phyloP scores from a whole-genome alignment of 2,113 vertebrate species.

The Harpagus bidentatus region DNA sequence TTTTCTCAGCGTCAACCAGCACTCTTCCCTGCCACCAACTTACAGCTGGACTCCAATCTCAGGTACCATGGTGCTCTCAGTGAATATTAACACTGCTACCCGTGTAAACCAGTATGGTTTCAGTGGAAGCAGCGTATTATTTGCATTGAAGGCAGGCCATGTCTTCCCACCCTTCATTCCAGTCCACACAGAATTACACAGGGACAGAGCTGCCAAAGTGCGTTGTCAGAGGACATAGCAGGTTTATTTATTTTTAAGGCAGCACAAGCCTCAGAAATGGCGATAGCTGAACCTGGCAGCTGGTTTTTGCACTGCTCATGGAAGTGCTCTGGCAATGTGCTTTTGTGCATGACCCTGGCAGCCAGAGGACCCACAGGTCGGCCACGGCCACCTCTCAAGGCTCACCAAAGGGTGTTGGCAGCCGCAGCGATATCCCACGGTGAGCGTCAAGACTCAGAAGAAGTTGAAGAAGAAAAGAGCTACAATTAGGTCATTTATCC shows the following conservation, averaged over 20 bases:
- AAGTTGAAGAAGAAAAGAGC: neutral
- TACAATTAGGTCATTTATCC: neutral
- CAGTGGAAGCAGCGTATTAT: fast-evolving
- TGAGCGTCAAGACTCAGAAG: fast-evolving
- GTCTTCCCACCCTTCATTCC: neutral
- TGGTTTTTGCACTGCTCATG: fast-evolving
- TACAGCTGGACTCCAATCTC: neutral
- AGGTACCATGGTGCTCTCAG: fast-evolving
- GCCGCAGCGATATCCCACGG: fast-evolving
- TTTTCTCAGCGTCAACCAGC: fast-evolving
- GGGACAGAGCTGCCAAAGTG: neutral
- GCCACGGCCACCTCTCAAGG: neutral
- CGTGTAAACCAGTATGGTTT: fast-evolving
- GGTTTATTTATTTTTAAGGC: neutral
- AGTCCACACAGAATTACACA: fast-evolving
- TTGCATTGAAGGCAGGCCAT: fast-evolving
- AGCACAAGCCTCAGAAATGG: neutral
- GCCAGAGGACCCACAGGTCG: fast-evolving
- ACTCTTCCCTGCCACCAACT: neutral
- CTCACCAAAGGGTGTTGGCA: neutral
- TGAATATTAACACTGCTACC: fast-evolving
- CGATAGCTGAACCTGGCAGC: fast-evolving
- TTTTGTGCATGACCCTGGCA: neutral
- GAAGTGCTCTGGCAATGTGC: neutral
- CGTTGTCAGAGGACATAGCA: fast-evolving